Percentiles rank a stretch among this genome's conserved stretches.
These are phyloP conservation scores for Heterohyrax brucei DNA, from an alignment of 2,797 vertebrate genomes.

Conservation along the genomic window DNA sequence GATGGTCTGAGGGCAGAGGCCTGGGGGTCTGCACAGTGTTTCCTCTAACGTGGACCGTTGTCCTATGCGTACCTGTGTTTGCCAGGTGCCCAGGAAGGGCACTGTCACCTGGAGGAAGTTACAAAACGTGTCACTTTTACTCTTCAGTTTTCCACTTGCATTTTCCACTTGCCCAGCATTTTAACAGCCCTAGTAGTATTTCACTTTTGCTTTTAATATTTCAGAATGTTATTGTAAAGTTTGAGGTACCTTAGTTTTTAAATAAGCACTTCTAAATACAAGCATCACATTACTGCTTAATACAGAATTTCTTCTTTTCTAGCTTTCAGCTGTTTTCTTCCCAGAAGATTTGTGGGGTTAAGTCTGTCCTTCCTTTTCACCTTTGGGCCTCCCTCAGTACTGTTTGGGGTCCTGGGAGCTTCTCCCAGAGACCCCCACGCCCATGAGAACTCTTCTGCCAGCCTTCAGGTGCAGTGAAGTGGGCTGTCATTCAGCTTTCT, in stretches of 20 bases:
- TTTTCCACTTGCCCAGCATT: not conserved
- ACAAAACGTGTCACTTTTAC: not conserved
- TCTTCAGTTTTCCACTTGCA: not conserved
- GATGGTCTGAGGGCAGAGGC: not conserved
- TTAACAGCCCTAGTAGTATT: slow-evolving; percentile 10
- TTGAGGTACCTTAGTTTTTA: slow-evolving; percentile 45
- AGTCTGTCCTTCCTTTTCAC: not conserved
- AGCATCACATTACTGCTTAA: slow-evolving; percentile 36
- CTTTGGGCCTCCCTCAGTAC: not conserved
- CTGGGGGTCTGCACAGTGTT: not conserved
- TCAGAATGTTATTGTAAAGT: slow-evolving; percentile 30
- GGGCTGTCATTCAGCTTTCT: slow-evolving; percentile 60
- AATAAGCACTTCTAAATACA: not conserved
- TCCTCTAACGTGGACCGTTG: not conserved
- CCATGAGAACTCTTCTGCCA: not conserved
- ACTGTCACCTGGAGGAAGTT: not conserved
- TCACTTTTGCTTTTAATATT: slow-evolving; percentile 22
- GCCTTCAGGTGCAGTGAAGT: not conserved
- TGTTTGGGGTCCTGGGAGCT: not conserved
- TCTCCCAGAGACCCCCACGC: not conserved
- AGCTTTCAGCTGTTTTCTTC: not conserved
- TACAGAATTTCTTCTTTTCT: not conserved
- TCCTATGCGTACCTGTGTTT: not conserved
- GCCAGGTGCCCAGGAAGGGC: not conserved
- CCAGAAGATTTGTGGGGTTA: not conserved